Evolutionary conservation across 2,888 invertebrate genomes (phyloP), one percentile per base, ranked within the genome.

Genomic region (Melipona beecheii): DNA sequence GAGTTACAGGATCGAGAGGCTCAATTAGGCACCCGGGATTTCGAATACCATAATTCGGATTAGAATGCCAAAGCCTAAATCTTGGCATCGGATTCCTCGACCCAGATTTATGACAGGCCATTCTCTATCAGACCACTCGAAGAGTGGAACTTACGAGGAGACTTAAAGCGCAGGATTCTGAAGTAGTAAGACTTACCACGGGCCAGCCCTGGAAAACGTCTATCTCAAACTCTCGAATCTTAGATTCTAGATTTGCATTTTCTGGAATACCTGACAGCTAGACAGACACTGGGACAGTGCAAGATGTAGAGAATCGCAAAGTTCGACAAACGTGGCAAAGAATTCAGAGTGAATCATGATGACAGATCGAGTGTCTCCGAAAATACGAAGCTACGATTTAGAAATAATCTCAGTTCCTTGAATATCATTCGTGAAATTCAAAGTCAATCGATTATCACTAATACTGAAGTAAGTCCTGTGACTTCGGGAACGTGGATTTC

Each of bases 181-280:
- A 4, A 24, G 24, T 58, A 58, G n/a, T 58, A 15, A 58, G 13
- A 58, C n/a, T n/a, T 5, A 58, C 5, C 5, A n/a, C 15, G 24
- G n/a, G 0, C 0, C 15, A 15, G 1, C 0, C n/a, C 1, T 58
- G 5, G 56, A 15, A 2, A 21, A 58, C 5, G 9, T 58, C n/a
- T n/a, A 5, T n/a, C 13, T 58, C 56, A 58, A 58, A 58, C 24
- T 58, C 24, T 58, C n/a, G 24, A n/a, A n/a, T 58, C 56, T n/a
- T 15, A n/a, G n/a, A 58, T n/a, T n/a, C n/a, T 15, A 24, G 43
- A 43, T 43, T 43, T 9, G 43, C 11, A 43, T 43, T 43, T 43
- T 9, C 43, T 9, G 43, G 43, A 1, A 43, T 43, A 58, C 13
- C n/a, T 15, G n/a, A 58, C 5, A 58, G n/a, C n/a, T 58, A n/a